Percentiles rank a stretch among this genome's conserved stretches.
phyloP scores from a whole-genome alignment of 2,797 vertebrate genomes.

The Pangasius sanitwongsei region DNA sequence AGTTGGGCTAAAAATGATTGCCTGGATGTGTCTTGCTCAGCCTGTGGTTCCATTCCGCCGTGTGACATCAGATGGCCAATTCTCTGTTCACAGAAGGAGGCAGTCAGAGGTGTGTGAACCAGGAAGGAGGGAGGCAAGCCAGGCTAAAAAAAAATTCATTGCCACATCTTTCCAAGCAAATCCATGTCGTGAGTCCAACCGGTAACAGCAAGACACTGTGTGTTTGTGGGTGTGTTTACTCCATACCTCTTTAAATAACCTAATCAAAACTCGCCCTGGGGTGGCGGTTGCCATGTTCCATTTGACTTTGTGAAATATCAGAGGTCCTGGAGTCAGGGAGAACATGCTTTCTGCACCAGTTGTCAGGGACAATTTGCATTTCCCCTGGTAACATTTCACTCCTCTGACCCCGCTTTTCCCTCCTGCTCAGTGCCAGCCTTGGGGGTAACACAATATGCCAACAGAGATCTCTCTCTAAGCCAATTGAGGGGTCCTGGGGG shows the following conservation, averaged over 20 bases:
- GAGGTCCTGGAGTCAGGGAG: slow-evolving; percentile 73
- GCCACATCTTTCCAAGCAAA: background rate
- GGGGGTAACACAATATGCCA: slow-evolving; percentile 58
- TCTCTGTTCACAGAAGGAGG: slow-evolving; percentile 26
- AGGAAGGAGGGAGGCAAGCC: slow-evolving; percentile 12
- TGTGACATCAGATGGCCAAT: slow-evolving; percentile 48
- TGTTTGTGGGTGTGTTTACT: slow-evolving; percentile 47
- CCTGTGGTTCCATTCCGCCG: background rate
- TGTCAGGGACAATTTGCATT: slow-evolving; percentile 76
- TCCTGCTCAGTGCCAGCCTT: slow-evolving; percentile 55
- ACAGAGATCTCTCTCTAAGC: slow-evolving; percentile 59
- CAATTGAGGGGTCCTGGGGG: slow-evolving; percentile 61
- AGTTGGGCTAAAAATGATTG: background rate
- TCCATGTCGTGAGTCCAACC: background rate
- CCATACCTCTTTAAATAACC: slow-evolving; percentile 73
- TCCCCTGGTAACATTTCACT: slow-evolving; percentile 70
- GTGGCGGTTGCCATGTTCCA: slow-evolving; percentile 67
- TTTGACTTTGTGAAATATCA: slow-evolving; percentile 82
- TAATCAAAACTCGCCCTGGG: slow-evolving; percentile 62
- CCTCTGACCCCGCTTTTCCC: slow-evolving; percentile 46
- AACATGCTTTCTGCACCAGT: slow-evolving; percentile 74
- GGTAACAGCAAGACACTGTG: background rate
- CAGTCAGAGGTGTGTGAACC: slow-evolving; percentile 30
- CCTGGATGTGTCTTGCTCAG: background rate
- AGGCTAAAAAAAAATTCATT: background rate